Base-by-base conservation (phyloP, 2,888 invertebrate species). In the Uloborus plumipes region DNA sequence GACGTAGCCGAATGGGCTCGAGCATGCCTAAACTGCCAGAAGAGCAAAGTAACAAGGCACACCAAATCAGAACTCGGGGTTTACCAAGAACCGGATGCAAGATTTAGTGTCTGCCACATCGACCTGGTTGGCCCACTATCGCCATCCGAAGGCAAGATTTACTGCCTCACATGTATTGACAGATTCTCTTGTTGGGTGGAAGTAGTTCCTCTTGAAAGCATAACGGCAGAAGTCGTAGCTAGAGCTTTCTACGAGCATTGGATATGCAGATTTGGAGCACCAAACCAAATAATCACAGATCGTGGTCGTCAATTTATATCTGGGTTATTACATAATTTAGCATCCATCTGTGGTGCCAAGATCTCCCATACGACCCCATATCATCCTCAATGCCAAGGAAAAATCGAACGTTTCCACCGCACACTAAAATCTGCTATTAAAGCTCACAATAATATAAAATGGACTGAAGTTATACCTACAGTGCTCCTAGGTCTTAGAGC, bases 111-210 rank as follows among this genome's bases (percentile, higher is more conserved):
- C 31, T 59, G 73, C 58, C 83, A 76, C 61, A 20, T 84, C 51
- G 82, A 80, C 49, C 20, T 80, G 15, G 65, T 80, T 11, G 80
- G 80, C 18, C 79, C 84, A 0, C 26, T 9, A 26, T 84, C 82
- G 6, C 18, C 59, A 49, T 59, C 83, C 6, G 18, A 26, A 20
- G 26, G 26, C 31, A 22, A 22, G 16, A 22, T 11, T 26, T 62
- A 62, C 22, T 62, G 62, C 13, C 62, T 62, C 2, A 62, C 62
- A 22, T 62, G 22, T 22, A 74, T 66, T 39, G 59, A 18, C 59
- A 51, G 18, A 50, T 80, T 26, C 62, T 88, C 89, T 0, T 86
- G 89, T 7, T 89, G 89, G 89, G 87, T 88, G n/a, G 89, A 89
- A 79, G 88, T 86, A 0, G 80, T 87, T 7, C 89, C 89, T 0